These are phyloP conservation scores for Cyclargus thomasi DNA, from an alignment of 1,140 invertebrate species.

Conservation along the genomic window DNA sequence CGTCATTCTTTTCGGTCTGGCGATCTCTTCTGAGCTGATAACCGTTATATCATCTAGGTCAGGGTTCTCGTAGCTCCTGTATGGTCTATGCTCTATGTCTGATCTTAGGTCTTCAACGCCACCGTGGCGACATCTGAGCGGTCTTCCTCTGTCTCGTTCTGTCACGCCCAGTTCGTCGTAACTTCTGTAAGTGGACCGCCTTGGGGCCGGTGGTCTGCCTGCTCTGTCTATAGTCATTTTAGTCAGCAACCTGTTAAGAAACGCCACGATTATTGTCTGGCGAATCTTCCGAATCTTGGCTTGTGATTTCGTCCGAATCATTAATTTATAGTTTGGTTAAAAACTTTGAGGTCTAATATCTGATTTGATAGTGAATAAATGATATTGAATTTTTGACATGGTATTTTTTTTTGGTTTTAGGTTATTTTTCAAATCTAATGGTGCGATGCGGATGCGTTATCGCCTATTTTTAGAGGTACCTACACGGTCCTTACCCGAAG, in stretches of 20 bases:
- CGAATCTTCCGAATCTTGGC: conserved; percentile 42
- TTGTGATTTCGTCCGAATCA: conserved; percentile 33
- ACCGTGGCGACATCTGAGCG: conserved; percentile 53
- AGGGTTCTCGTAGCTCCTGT: conserved; percentile 42
- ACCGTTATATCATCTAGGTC: conserved; percentile 69
- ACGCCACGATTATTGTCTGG: conserved; percentile 26
- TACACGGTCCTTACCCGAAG: too few species aligned
- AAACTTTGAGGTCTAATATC: too few species aligned
- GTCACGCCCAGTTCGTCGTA: conserved; percentile 68
- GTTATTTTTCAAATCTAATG: too few species aligned
- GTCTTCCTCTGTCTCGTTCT: conserved; percentile 50
- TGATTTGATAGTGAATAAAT: too few species aligned
- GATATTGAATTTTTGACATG: too few species aligned
- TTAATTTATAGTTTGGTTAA: too few species aligned
- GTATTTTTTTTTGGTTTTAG: too few species aligned
- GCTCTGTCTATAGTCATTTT: conserved; percentile 67
- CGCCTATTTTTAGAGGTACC: too few species aligned
- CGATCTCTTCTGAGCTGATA: conserved; percentile 70
- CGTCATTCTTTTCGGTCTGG: conserved; percentile 58
- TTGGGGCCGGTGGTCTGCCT: conserved; percentile 56
- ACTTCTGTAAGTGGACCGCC: conserved; percentile 73
- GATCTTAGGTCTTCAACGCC: conserved; percentile 62
- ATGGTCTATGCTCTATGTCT: conserved; percentile 44
- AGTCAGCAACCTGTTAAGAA: conserved; percentile 54
- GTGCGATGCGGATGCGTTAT: too few species aligned